Base-by-base conservation (phyloP, 2,888 invertebrate species). In the Graphium colonna region DNA sequence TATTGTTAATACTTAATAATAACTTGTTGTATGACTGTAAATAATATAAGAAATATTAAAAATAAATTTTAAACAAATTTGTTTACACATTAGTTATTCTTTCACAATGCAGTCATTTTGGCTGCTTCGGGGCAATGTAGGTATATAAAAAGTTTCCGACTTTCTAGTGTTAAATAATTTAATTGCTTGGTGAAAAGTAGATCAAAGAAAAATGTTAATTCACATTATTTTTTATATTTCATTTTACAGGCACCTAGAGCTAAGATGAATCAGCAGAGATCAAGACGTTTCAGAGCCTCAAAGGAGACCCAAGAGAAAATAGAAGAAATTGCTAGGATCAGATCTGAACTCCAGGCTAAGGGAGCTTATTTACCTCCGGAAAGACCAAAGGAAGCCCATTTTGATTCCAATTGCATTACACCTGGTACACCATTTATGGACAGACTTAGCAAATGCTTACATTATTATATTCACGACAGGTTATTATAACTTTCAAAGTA, bases 371-470 rank as follows among this genome's bases (percentile, higher is more conserved):
- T 97, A 48, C 97, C 97, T 0, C 95, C 96, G 0, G 95, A 96
- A 71, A 98, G 98, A 82, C 93, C 95, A 0, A 96, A 97, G 70
- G 96, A 94, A 63, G 96, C 96, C 39, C 98, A 98, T 84, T 99
- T 99, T 79, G 99, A 99, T 82, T 98, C 98, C 51, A 99, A 99
- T 82, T 99, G 99, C 75, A 99, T 99, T 71, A 99, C 99, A 0
- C 99, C 99, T 0, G 98, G 99, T n/a, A 98, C 99, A 4, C 97
- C 97, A 0, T 98, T 98, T 75, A 98, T 98, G 98, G 96, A 96
- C 64, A 90, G 96, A 36, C 90, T 98, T 52, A 97, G 95, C 82
- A 90, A 93, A 79, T 92, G 97, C 86, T 84, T 97, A 80, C 92
- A 94, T 88, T 97, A 96, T 80, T 97, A 97, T 73, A 93, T 97